Conservation (phyloP, 2,888 invertebrate species). For the Scaptomyza caliginosa region DNA sequence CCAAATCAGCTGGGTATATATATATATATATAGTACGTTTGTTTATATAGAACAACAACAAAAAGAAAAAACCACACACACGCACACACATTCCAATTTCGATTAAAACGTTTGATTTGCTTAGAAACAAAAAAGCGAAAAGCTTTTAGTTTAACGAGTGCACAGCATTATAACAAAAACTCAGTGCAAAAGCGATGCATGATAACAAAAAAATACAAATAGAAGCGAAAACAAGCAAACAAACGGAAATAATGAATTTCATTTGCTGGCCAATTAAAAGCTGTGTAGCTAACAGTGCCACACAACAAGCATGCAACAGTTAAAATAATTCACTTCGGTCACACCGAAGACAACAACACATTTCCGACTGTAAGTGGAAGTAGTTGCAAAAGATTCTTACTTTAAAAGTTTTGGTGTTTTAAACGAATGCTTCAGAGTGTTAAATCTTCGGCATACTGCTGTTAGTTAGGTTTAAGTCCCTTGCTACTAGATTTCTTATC, state of each 20-base stretch:
- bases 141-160: slow-evolving; percentile 28
- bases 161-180: slow-evolving; percentile 19
- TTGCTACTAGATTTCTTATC: background rate
- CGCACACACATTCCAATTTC: slow-evolving; percentile 32
- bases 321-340: slow-evolving; percentile 3
- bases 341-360: background rate
- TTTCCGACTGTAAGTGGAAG: background rate
- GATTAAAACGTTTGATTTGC: slow-evolving; percentile 27
- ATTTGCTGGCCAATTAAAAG: slow-evolving; percentile 36
- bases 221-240: background rate
- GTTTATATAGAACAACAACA: background rate
- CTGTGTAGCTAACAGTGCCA: slow-evolving; percentile 25
- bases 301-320: slow-evolving; percentile 48
- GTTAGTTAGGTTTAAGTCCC: background rate
- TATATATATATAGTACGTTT: background rate
- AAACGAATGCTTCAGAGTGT: too few relatives aligned
- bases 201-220: too few relatives aligned
- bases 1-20: slow-evolving; percentile 22
- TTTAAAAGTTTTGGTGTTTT: too few relatives aligned
- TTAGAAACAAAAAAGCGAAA: background rate
- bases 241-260: background rate
- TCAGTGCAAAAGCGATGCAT: slow-evolving; percentile 18
- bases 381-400: too few relatives aligned
- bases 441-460: background rate
- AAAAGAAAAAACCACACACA: too few relatives aligned